These are phyloP conservation scores for Oscheius myriophilus DNA, from an alignment of 2,888 invertebrate species.

Conservation along the genomic window DNA sequence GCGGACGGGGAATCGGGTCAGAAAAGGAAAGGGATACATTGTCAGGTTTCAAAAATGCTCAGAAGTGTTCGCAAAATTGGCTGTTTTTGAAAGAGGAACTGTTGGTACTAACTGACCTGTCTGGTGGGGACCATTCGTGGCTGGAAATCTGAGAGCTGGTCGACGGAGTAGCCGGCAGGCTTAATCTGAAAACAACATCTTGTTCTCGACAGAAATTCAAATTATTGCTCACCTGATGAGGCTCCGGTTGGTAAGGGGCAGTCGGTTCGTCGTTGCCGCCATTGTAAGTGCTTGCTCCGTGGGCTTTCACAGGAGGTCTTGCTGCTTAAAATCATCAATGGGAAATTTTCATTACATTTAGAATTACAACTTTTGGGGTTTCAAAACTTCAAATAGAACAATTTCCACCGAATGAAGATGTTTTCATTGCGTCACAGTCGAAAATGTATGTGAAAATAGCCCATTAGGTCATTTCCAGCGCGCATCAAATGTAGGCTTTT, in stretches of 20 bases:
- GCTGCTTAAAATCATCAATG: too few species aligned
- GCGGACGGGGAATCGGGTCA: background rate
- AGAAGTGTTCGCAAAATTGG: too few species aligned
- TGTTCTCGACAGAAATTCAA: background rate
- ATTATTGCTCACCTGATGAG: background rate
- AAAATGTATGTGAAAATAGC: too few species aligned
- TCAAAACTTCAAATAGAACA: too few species aligned
- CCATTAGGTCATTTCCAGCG: too few species aligned
- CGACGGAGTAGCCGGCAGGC: conserved; percentile 30
- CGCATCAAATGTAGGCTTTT: too few species aligned
- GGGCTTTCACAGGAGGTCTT: background rate
- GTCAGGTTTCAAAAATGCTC: too few species aligned
- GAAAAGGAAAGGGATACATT: background rate
- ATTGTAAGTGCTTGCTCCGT: conserved; percentile 4
- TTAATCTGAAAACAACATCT: conserved; percentile 22
- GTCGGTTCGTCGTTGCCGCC: conserved; percentile 1
- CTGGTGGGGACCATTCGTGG: conserved; percentile 24
- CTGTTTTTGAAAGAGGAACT: too few species aligned
- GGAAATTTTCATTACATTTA: too few species aligned
- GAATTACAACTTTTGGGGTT: too few species aligned
- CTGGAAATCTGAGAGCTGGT: conserved; percentile 25
- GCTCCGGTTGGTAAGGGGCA: conserved; percentile 13
- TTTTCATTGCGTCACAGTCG: too few species aligned
- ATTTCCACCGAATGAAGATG: too few species aligned
- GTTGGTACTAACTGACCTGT: background rate